A percentile compares a stretch with the other conserved stretches of the same genome.
Conservation (phyloP, 2,113 vertebrate genomes). For the Mustela nigripes region DNA sequence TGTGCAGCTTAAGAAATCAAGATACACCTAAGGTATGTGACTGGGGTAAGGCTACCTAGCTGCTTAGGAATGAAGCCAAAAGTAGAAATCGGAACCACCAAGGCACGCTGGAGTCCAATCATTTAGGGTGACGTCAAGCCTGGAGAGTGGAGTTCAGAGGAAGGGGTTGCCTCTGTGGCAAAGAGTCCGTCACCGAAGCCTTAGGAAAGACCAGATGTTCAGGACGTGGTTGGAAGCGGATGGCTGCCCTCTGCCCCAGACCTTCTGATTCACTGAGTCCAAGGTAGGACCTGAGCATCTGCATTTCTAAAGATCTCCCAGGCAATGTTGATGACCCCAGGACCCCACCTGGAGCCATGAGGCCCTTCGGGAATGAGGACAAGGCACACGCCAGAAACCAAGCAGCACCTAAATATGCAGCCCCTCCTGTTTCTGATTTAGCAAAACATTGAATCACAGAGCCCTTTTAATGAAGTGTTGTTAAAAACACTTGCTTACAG, state of each 20-base stretch:
- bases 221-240: fast-evolving
- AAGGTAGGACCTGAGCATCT: neutral
- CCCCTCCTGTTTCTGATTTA: neutral
- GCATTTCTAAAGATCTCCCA: neutral
- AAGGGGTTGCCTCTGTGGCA: neutral
- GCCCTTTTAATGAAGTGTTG: neutral
- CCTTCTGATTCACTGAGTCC: neutral
- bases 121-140: neutral
- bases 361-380: fast-evolving
- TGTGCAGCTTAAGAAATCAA: conserved; percentile 11
- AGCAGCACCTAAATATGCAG: neutral
- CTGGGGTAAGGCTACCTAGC: neutral
- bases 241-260: fast-evolving
- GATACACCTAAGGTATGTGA: neutral
- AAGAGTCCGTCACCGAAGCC: neutral
- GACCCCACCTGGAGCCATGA: no score
- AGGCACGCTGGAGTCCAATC: neutral
- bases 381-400: no score
- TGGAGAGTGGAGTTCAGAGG: neutral
- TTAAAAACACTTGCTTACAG: neutral
- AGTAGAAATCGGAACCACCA: neutral
- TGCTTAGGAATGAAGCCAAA: neutral
- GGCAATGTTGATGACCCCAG: neutral
- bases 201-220: neutral
- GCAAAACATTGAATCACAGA: neutral